These are phyloP conservation scores for Yponomeuta plumbellus DNA, from an alignment of 2,888 invertebrate species.

Conservation along the genomic window DNA sequence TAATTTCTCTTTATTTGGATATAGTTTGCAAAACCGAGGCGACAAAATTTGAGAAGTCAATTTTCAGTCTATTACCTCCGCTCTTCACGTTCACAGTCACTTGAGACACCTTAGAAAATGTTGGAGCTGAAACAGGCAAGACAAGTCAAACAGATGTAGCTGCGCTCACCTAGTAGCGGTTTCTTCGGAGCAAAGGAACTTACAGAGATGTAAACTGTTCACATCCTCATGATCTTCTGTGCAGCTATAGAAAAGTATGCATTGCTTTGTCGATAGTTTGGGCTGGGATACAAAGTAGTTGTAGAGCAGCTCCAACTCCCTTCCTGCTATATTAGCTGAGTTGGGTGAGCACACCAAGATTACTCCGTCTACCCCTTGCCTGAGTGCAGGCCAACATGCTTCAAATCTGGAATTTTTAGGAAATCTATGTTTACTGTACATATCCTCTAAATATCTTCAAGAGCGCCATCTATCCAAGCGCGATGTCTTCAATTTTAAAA, in stretches of 20 bases:
- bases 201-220: conserved; percentile 70
- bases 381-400: conserved; percentile 85
- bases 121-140: conserved; percentile 66
- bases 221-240: conserved; percentile 64
- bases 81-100: conserved; percentile 76
- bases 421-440: not conserved
- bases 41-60: conserved; percentile 72
- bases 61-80: conserved; percentile 75
- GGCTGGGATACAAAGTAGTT: conserved; percentile 83
- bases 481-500: not conserved
- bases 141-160: not conserved
- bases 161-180: conserved; percentile 9
- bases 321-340: conserved; percentile 63
- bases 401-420: conserved; percentile 79
- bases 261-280: conserved; percentile 79
- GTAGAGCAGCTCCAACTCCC: conserved; percentile 79
- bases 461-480: conserved; percentile 5
- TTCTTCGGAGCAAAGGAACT: conserved; percentile 30
- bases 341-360: conserved; percentile 80
- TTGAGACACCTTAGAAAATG: conserved; percentile 77
- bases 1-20: conserved; percentile 45
- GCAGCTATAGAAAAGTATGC: conserved; percentile 78
- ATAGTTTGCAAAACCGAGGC: conserved; percentile 58
- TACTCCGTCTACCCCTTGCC: conserved; percentile 81
- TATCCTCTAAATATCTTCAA: not conserved